These are phyloP conservation scores for Cyprinodon diabolis DNA, from an alignment of 2,797 vertebrate species.

Conservation along the genomic window DNA sequence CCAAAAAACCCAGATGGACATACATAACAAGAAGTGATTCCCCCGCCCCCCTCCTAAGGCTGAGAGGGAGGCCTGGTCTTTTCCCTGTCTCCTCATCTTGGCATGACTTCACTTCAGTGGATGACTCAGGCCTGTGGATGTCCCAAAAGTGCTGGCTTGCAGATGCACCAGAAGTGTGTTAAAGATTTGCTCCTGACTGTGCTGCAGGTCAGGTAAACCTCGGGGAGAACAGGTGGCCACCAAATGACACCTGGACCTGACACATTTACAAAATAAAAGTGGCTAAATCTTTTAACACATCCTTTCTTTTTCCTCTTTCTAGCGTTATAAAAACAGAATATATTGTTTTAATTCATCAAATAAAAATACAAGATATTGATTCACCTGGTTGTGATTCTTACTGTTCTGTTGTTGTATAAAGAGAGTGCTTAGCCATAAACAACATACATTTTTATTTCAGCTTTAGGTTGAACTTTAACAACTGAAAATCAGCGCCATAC, in stretches of 20 bases:
- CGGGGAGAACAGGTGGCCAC: neutral
- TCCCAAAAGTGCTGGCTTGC: slow-evolving; percentile 22
- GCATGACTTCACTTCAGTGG: slow-evolving; percentile 39
- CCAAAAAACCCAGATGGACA: slow-evolving; percentile 42
- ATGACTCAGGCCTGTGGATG: slow-evolving; percentile 59
- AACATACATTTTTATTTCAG: too few relatives aligned
- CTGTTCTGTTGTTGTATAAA: too few relatives aligned
- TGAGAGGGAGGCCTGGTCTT: slow-evolving; percentile 43
- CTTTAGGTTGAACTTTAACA: too few relatives aligned
- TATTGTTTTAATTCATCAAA: neutral
- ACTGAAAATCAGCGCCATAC: too few relatives aligned
- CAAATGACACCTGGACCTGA: neutral
- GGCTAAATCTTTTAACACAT: neutral
- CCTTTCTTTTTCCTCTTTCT: neutral
- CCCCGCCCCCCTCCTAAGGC: slow-evolving; percentile 23
- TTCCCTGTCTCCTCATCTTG: slow-evolving; percentile 54
- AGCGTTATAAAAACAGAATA: neutral
- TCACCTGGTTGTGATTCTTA: too few relatives aligned
- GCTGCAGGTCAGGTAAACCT: slow-evolving; percentile 14
- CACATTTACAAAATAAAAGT: neutral
- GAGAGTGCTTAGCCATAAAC: too few relatives aligned
- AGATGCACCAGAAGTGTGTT: slow-evolving; percentile 24
- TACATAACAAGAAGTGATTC: slow-evolving; percentile 55
- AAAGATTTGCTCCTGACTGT: slow-evolving; percentile 7
- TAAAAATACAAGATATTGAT: too few relatives aligned